Base-by-base conservation (phyloP, 2,888 invertebrate genomes). In the Eupithecia dodoneata region DNA sequence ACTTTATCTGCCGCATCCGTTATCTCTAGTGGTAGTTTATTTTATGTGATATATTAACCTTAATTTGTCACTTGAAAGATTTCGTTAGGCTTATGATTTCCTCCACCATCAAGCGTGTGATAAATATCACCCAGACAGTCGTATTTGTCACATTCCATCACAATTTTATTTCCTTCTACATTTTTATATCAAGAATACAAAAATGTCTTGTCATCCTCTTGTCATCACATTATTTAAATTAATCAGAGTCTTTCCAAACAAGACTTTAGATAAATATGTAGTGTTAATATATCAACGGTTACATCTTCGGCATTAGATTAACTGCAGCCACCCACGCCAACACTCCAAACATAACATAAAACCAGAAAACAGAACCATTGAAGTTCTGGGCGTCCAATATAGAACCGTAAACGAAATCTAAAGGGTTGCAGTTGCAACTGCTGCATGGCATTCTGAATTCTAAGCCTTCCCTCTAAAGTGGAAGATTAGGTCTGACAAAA, bases 401-500 rank as follows among this genome's bases (percentile, higher is more conserved):
- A 85, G 86, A 80, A 79, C 72, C 71, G 65, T 71, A 41, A 73
- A 49, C 44, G 42, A 69, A 76, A 44, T n/a, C 42, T 55, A 66
- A 65, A 72, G 42, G 5, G 44, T 69, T 63, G 12, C 63, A 63
- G 18, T 63, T 63, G 55, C 15, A 59, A 12, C 45, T 49, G 9
- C n/a, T 18, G 44, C 66, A 76, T 67, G n/a, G 69, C 49, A 81
- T 65, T 74, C 71, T 70, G 59, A 73, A 55, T 73, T 72, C 73
- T 79, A 76, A 15, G 18, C 55, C 42, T 66, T 18, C 47, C 72
- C 45, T 55, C 55, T 30, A 73, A 63, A n/a, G 41, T 76, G 76
- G 77, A 70, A 75, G 66, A 30, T 45, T 66, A 76, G 81, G 83
- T 83, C 83, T 82, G 78, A 81, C 73, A 89, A 89, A 92, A 92